Base-by-base conservation (phyloP, 2,888 invertebrate species). In the Opisthograptis luteolata region DNA sequence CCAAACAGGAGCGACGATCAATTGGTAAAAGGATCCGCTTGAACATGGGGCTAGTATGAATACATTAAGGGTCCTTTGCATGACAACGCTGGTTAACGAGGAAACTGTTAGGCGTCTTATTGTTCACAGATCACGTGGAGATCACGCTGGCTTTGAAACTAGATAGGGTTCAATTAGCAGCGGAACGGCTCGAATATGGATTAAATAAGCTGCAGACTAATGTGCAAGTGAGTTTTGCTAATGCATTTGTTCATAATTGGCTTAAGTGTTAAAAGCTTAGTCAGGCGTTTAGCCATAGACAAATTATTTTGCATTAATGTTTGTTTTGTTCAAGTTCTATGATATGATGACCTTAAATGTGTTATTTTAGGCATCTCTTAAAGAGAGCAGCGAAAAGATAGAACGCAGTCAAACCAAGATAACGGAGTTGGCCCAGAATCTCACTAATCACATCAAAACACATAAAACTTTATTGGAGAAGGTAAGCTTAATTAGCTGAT, bases 121-220 rank as follows among this genome's bases (percentile, higher is more conserved):
- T 69, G 63, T 58, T 81, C 80, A 41, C 79, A 90, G 90, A 89
- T 74, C 87, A 86, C 41, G 79, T 89, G 54, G 89, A 89, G 71
- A 88, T 85, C 40, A 83, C 89, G 49, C 66, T 90, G 55, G 83
- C 87, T 58, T 69, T 89, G 64, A 82, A 82, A 77, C 76, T 91
- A 66, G 84, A 90, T 70, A 80, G 91, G 73, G 80, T 82, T 59
- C 81, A 90, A 79, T 73, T 91, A 72, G 88, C 91, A 62, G 91
- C 88, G 32, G 89, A 90, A 59, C 76, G 85, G 58, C 71, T 90
- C 55, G 90, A 88, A 62, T 88, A 90, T 59, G 76, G 88, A 55
- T 69, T 90, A 58, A 87, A 88, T 55, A 87, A 88, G 86, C 74
- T 89, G 40, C 87, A 90, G 68, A 81, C 81, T 20, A 86, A 76